Conservation (phyloP, 2,113 vertebrate species). For the Scartelaos histophorus region DNA sequence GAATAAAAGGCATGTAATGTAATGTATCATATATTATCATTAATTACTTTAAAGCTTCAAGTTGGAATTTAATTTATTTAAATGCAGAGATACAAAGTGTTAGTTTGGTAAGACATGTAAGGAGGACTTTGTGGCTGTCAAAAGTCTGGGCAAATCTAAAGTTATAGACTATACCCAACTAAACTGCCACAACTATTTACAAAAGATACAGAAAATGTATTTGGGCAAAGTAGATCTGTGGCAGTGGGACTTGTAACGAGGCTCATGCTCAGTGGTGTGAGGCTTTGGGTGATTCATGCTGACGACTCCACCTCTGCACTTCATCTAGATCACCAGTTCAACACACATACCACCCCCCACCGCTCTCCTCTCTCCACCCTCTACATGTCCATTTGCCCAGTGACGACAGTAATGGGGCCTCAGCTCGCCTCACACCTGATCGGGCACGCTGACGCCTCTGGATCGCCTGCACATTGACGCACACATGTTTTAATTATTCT, state of each 20-base stretch:
- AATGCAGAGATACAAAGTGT: too few species aligned
- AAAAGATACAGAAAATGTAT: not conserved
- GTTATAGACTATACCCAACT: not conserved
- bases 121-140: too few species aligned
- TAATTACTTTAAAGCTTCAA: too few species aligned
- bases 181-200: not conserved
- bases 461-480: not conserved
- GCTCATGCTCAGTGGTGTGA: constrained; percentile 50
- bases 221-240: not conserved
- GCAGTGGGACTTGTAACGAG: constrained; percentile 47
- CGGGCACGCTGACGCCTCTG: constrained; percentile 15
- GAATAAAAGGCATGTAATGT: not conserved
- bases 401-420: constrained; percentile 17
- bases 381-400: not conserved
- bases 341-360: not conserved
- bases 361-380: not conserved
- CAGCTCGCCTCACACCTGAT: constrained; percentile 40
- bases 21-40: too few species aligned
- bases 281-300: constrained; percentile 56
- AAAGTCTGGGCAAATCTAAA: not conserved
- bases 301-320: constrained; percentile 50
- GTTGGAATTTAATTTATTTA: too few species aligned
- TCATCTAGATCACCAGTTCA: constrained; percentile 45
- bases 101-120: too few species aligned
- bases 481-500: constrained; percentile 29